Conservation (phyloP, 2,888 invertebrate genomes). For the Melanostoma mellinum region DNA sequence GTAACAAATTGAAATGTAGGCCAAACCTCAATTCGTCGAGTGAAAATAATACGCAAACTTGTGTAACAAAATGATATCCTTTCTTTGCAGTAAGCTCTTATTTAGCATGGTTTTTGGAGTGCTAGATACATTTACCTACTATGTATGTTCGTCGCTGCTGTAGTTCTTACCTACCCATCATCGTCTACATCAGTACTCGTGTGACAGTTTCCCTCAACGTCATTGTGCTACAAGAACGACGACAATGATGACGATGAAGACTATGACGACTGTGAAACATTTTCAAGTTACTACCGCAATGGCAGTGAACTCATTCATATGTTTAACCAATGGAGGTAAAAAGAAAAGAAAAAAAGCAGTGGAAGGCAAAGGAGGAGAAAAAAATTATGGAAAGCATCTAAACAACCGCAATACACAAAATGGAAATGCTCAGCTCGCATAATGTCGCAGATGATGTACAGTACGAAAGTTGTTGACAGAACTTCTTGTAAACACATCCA, state of each 20-base stretch:
- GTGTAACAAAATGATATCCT: conserved; percentile 42
- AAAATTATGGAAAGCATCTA: conserved; percentile 33
- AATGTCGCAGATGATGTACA: conserved; percentile 69
- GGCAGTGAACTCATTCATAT: conserved; percentile 67
- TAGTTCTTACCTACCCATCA: conserved; percentile 23
- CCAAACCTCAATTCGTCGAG: conserved; percentile 53
- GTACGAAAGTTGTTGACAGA: conserved; percentile 69
- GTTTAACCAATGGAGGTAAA: conserved; percentile 39
- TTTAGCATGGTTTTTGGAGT: conserved; percentile 42
- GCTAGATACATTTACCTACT: conserved; percentile 50
- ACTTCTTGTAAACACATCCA: conserved; percentile 69
- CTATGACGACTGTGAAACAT: conserved; percentile 38
- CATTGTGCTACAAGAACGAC: conserved; percentile 25
- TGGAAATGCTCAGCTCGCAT: conserved; percentile 69
- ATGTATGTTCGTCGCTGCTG: not conserved
- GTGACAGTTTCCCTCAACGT: conserved; percentile 37
- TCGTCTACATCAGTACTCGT: conserved; percentile 20
- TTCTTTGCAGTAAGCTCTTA: conserved; percentile 35
- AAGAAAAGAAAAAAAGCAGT: conserved; percentile 7
- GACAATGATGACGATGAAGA: conserved; percentile 21
- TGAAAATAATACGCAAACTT: conserved; percentile 34
- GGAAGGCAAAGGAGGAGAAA: conserved; percentile 14
- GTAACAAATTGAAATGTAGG: conserved; percentile 58
- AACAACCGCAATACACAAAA: conserved; percentile 72
- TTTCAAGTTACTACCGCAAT: conserved; percentile 65